Base-by-base conservation (phyloP, 2,113 vertebrate species). In the Poecile atricapillus region DNA sequence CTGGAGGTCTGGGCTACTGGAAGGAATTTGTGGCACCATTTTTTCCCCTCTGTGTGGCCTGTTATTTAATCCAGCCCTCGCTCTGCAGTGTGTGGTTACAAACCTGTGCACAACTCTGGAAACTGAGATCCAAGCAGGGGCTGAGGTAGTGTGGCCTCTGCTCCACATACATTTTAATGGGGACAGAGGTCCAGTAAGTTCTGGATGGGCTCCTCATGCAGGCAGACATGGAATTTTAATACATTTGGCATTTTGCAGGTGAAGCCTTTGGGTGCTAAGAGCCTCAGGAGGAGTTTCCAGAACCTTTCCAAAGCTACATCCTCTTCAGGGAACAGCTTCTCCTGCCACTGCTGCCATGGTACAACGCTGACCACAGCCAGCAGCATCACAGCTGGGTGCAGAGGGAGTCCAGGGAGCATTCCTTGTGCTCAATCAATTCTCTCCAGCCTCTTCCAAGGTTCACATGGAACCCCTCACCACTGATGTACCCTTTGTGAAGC, bases 321-420 rank as follows among this genome's bases (percentile, higher is more conserved):
- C 23, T 67, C 37, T 23, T 60, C 80, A 76, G 83, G 63, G 46
- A 90, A 11, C 75, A 56, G 17, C 33, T 81, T 39, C 46, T 89
- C 14, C 33, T 65, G 35, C 1, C 2, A 3, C 60, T 62, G 78
- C n/a, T 44, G 8, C 2, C 1, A 5, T 2, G 35, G 39, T 14
- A 19, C 56, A 67, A 4, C 33, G 2, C 33, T 25, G 35, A 35
- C 13, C 46, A 64, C 14, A 73, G 8, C 23, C 83, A 77, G 58
- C 58, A 21, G 7, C 7, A 27, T 13, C 62, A 22, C 49, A 80
- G 76, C 21, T 64, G 59, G 31, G 46, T 25, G 41, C 63, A 73
- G 8, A 52, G 62, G 27, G 65, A 39, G 69, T 2, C 50, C 63
- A 31, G 82, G 31, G 16, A 76, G 19, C 50, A 43, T 31, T 56